A percentile compares a stretch with the other conserved stretches of the same genome.
phyloP scores from a whole-genome alignment of 1,140 invertebrate genomes.

The Bicyclus anynana region DNA sequence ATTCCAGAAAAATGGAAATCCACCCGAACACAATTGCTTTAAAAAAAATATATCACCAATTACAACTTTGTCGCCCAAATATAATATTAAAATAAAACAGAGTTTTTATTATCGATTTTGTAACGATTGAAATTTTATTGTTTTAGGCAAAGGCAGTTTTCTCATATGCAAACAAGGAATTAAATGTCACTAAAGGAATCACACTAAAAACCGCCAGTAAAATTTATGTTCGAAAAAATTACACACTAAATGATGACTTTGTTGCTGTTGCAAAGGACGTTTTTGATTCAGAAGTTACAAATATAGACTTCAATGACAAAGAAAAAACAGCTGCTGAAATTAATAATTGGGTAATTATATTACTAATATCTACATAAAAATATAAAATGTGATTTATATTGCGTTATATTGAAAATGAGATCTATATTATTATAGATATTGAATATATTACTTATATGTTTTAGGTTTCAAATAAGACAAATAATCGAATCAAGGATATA shows the following conservation, averaged over 20 bases:
- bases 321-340: slow-evolving; percentile 42
- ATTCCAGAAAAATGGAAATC: no score
- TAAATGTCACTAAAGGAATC: slow-evolving; percentile 32
- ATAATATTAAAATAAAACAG: no score
- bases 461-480: slow-evolving; percentile 82
- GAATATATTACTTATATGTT: slow-evolving; percentile 13
- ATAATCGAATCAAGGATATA: slow-evolving; percentile 83
- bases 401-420: no score
- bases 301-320: slow-evolving; percentile 44
- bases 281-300: slow-evolving; percentile 39
- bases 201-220: slow-evolving; percentile 33
- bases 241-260: slow-evolving; percentile 32
- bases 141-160: slow-evolving; percentile 31
- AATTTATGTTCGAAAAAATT: slow-evolving; percentile 31
- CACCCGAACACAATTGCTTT: no score
- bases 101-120: no score
- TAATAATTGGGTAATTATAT: slow-evolving; percentile 74
- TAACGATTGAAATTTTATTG: no score
- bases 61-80: no score
- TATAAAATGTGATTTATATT: no score
- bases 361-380: background rate
- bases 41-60: no score
- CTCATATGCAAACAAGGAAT: slow-evolving; percentile 23
- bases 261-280: slow-evolving; percentile 19
- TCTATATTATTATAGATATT: no score